Conservation (phyloP, 92 coral and sea anemone genomes). For the Heteractis magnifica region DNA sequence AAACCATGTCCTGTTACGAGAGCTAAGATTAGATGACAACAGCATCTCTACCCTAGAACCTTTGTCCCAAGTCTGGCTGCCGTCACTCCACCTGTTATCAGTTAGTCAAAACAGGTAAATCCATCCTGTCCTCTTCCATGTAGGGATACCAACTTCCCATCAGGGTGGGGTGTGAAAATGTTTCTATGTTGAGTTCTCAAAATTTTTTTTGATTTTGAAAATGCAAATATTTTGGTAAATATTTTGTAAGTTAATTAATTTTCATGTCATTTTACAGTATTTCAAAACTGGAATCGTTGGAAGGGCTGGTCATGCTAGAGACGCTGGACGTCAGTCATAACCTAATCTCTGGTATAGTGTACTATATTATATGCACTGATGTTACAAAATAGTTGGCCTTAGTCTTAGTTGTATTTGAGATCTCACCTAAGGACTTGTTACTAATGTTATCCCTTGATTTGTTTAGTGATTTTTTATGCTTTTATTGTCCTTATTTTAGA, state of each 20-base stretch:
- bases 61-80: conserved; percentile 78
- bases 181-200: not conserved
- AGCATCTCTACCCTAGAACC: conserved; percentile 81
- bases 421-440: too few species aligned
- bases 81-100: conserved; percentile 67
- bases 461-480: too few species aligned
- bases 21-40: conserved; percentile 78
- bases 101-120: conserved; percentile 86
- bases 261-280: conserved; percentile 44
- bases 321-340: conserved; percentile 78
- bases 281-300: conserved; percentile 61
- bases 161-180: too few species aligned
- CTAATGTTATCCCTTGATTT: too few species aligned
- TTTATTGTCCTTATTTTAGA: conserved; percentile 47
- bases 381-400: too few species aligned
- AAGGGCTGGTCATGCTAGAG: conserved; percentile 56
- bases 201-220: not conserved
- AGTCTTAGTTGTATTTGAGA: too few species aligned
- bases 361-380: not conserved
- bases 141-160: too few species aligned
- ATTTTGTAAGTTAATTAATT: not conserved
- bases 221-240: too few species aligned
- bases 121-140: not conserved
- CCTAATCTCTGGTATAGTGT: conserved; percentile 80
- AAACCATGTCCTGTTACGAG: conserved; percentile 79